A percentile compares a stretch with the other conserved stretches of the same genome.
These are phyloP conservation scores for Bergia puertoricense DNA, from an alignment of 92 coral and sea anemone species.

Conservation along the genomic window DNA sequence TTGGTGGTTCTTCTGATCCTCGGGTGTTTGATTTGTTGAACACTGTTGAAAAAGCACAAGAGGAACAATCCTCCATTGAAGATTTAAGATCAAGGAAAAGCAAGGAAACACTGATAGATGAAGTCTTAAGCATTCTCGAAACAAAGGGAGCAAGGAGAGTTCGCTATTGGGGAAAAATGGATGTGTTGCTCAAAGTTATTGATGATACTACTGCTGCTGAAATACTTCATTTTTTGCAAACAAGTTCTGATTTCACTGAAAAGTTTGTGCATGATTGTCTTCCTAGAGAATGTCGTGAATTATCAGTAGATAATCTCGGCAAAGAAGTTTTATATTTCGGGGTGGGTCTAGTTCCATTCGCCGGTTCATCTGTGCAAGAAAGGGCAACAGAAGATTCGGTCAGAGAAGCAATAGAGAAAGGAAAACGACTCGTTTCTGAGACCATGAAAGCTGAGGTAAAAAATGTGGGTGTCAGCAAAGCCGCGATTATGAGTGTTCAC, in stretches of 20 bases:
- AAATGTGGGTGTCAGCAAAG: conserved; percentile 11
- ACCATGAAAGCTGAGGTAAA: not conserved
- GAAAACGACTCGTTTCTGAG: conserved; percentile 6
- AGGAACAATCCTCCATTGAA: not conserved
- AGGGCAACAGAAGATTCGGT: conserved; percentile 12
- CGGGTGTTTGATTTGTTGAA: conserved; percentile 41
- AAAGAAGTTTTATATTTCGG: not conserved
- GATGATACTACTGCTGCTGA: conserved; percentile 1
- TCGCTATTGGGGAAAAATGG: conserved; percentile 49
- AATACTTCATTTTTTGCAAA: not conserved
- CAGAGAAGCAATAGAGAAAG: conserved; percentile 45
- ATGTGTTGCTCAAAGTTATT: conserved; percentile 4
- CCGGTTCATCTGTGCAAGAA: too few species aligned
- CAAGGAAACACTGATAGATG: conserved; percentile 15
- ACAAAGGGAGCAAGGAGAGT: conserved; percentile 46
- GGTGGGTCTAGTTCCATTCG: too few species aligned
- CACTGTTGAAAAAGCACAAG: conserved; percentile 7
- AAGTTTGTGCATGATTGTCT: conserved; percentile 45
- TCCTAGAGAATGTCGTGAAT: conserved; percentile 41
- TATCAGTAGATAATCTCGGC: too few species aligned
- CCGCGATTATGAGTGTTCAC: conserved; percentile 45
- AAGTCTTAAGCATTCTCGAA: conserved; percentile 33
- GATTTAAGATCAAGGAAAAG: not conserved
- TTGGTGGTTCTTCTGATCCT: conserved; percentile 36
- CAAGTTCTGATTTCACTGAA: not conserved